These are phyloP conservation scores for Limnodromus scolopaceus DNA, from an alignment of 2,797 vertebrate species.

Conservation along the genomic window DNA sequence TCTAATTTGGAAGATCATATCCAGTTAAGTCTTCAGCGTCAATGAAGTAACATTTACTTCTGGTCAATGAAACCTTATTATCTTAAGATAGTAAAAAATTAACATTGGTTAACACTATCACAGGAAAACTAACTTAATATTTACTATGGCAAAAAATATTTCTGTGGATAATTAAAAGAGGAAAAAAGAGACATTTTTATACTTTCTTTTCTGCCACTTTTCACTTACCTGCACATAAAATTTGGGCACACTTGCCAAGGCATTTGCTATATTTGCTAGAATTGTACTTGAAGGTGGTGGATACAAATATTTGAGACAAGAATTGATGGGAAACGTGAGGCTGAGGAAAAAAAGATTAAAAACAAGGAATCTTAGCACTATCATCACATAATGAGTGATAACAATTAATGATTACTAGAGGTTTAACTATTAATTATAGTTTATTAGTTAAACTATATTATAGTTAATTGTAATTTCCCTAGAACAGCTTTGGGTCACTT, in stretches of 20 bases:
- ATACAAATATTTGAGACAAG: constrained; percentile 94
- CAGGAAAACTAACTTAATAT: not conserved
- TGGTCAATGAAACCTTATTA: not conserved
- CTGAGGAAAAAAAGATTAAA: constrained; percentile 72
- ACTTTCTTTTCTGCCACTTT: not conserved
- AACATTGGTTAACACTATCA: not conserved
- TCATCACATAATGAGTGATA: not conserved
- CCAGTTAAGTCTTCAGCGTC: not conserved
- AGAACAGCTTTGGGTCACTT: not conserved
- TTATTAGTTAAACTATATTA: too few species aligned
- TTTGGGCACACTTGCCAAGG: constrained; percentile 92
- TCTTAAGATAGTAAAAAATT: not conserved
- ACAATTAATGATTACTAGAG: not conserved
- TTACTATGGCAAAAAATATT: not conserved
- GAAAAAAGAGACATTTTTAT: not conserved
- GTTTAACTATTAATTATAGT: not conserved
- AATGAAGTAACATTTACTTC: not conserved
- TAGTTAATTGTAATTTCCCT: too few species aligned
- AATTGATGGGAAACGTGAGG: constrained; percentile 91
- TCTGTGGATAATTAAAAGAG: not conserved
- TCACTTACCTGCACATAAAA: constrained; percentile 94
- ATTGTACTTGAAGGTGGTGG: constrained; percentile 91
- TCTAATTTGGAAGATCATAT: not conserved
- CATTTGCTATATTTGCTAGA: constrained; percentile 92
- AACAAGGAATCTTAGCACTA: not conserved